Evolutionary conservation across 2,797 vertebrate genomes (phyloP).

Genomic region (Nyctalus aviator): DNA sequence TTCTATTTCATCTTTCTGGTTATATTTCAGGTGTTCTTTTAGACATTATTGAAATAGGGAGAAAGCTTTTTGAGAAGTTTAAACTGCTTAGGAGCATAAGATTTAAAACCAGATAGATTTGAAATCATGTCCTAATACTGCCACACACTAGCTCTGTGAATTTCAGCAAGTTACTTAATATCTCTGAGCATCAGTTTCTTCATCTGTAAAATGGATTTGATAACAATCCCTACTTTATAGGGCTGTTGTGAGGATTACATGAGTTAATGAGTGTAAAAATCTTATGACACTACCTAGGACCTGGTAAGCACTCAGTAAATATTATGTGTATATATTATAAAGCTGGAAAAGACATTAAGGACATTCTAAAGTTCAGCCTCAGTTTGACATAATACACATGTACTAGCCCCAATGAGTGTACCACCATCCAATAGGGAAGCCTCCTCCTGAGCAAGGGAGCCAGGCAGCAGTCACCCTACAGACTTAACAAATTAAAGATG

Average conservation of each 20-base stretch:
- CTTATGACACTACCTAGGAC: neutral
- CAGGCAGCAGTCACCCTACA: neutral
- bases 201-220: slow-evolving; percentile 33
- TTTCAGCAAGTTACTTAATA: slow-evolving; percentile 50
- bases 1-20: neutral
- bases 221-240: neutral
- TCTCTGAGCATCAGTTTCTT: slow-evolving; percentile 34
- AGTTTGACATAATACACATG: neutral
- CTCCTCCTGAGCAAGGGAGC: neutral
- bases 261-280: slow-evolving; percentile 18
- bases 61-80: slow-evolving; percentile 34
- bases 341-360: neutral
- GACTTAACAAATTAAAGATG: slow-evolving; percentile 14
- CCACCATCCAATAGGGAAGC: neutral
- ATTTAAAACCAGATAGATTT: slow-evolving; percentile 54
- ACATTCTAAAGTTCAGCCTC: slow-evolving; percentile 22
- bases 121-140: neutral
- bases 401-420: neutral
- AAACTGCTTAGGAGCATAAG: slow-evolving; percentile 12
- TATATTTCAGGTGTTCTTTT: neutral
- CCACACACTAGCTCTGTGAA: slow-evolving; percentile 26
- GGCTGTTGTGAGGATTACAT: neutral
- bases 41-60: slow-evolving; percentile 5
- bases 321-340: slow-evolving; percentile 2
- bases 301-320: slow-evolving; percentile 6